These are phyloP conservation scores for Antechinus stuartii DNA, from an alignment of 2,113 vertebrate genomes.

Conservation along the genomic window DNA sequence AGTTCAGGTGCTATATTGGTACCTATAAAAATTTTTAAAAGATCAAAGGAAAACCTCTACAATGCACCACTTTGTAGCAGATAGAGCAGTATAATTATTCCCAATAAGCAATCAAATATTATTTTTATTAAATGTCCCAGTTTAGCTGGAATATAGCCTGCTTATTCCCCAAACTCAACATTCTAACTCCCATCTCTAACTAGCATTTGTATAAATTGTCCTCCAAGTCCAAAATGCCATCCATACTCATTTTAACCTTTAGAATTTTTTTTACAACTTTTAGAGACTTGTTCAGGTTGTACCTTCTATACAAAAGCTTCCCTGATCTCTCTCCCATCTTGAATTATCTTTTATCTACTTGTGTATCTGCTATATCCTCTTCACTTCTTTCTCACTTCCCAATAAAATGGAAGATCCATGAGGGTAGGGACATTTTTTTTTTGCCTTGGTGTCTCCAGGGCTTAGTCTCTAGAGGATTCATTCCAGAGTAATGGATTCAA, in stretches of 20 bases:
- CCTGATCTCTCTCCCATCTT: not conserved
- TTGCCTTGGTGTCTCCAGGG: not conserved
- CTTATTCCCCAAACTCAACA: not conserved
- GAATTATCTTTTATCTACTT: not conserved
- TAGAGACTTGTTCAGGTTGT: not conserved
- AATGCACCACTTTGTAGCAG: not conserved
- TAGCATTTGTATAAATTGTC: not conserved
- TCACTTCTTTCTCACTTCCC: not conserved
- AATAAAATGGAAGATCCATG: not conserved
- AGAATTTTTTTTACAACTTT: not conserved
- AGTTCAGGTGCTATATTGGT: not conserved
- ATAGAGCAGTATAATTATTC: not conserved
- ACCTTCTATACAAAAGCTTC: not conserved
- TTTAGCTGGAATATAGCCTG: not conserved
- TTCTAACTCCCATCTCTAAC: not conserved
- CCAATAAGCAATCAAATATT: not conserved
- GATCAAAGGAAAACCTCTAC: not conserved
- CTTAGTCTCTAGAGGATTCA: not conserved
- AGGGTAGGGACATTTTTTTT: not conserved
- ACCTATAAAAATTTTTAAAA: not conserved
- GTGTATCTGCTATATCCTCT: not conserved
- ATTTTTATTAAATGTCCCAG: not conserved
- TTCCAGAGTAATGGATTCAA: not conserved
- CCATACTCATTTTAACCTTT: not conserved
- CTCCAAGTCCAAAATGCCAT: not conserved